phyloP scores from a whole-genome alignment of 2,113 vertebrate genomes.

The Pterocles gutturalis region DNA sequence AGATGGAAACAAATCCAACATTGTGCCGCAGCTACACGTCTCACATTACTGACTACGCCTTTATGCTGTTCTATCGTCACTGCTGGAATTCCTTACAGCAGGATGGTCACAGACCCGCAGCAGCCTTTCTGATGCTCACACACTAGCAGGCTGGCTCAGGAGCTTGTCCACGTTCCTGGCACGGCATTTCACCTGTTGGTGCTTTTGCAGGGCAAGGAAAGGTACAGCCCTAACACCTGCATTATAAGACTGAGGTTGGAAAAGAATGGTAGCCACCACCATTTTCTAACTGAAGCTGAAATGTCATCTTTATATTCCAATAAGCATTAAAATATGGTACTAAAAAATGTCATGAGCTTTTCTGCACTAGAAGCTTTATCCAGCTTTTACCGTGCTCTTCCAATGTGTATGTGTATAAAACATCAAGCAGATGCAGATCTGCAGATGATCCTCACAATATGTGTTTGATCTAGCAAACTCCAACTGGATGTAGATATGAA shows the following conservation, averaged over 20 bases:
- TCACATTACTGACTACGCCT: background rate
- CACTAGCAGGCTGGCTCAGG: background rate
- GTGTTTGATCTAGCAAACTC: background rate
- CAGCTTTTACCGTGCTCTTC: background rate
- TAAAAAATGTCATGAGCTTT: background rate
- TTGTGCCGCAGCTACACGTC: background rate
- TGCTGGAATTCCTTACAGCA: background rate
- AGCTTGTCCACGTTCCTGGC: background rate
- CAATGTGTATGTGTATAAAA: background rate
- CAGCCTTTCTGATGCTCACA: background rate
- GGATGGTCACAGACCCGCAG: background rate
- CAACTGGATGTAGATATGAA: background rate
- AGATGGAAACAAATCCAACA: background rate
- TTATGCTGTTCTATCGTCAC: background rate
- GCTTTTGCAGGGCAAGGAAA: background rate
- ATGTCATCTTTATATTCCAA: background rate
- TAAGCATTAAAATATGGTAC: background rate
- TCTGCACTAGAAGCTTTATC: background rate
- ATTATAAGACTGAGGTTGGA: background rate
- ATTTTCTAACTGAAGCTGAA: background rate
- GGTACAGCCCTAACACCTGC: background rate
- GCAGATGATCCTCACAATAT: background rate
- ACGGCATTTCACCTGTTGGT: background rate
- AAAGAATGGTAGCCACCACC: background rate
- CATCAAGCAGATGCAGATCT: background rate